Evolutionary conservation across 2,888 invertebrate species (phyloP).

Genomic region (Maniola hyperantus): DNA sequence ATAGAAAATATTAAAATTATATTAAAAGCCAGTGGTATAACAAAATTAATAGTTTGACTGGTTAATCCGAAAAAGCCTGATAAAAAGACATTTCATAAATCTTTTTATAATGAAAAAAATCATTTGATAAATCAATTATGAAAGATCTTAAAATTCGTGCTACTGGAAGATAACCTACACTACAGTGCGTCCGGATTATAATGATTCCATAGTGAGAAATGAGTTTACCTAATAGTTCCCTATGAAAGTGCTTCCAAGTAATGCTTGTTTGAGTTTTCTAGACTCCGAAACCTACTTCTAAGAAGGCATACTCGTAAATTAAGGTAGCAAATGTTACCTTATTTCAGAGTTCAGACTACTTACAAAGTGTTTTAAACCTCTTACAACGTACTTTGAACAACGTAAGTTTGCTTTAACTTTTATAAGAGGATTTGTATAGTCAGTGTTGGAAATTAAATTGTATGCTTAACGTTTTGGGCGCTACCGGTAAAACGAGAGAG

Average conservation of each 20-base stretch:
- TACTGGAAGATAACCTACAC: too few relatives aligned
- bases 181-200: too few relatives aligned
- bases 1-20: too few relatives aligned
- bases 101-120: too few relatives aligned
- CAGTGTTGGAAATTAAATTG: constrained; percentile 12
- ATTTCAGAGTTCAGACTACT: constrained; percentile 17
- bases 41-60: too few relatives aligned
- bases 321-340: constrained; percentile 17
- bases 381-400: constrained; percentile 20
- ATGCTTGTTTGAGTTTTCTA: background rate
- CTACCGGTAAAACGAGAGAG: background rate
- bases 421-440: constrained; percentile 21
- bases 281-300: background rate
- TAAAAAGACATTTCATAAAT: too few relatives aligned
- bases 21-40: too few relatives aligned
- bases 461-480: background rate
- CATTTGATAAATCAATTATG: too few relatives aligned
- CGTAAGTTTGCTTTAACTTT: constrained; percentile 24
- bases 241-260: background rate
- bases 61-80: too few relatives aligned
- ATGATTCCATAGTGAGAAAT: too few relatives aligned
- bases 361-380: constrained; percentile 26
- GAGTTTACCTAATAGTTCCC: too few relatives aligned
- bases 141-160: too few relatives aligned
- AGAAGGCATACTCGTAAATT: constrained; percentile 15